A percentile compares a stretch with the other conserved stretches of the same genome.
phyloP scores from a whole-genome alignment of 1,140 invertebrate genomes.

The Calliopsis andreniformis region DNA sequence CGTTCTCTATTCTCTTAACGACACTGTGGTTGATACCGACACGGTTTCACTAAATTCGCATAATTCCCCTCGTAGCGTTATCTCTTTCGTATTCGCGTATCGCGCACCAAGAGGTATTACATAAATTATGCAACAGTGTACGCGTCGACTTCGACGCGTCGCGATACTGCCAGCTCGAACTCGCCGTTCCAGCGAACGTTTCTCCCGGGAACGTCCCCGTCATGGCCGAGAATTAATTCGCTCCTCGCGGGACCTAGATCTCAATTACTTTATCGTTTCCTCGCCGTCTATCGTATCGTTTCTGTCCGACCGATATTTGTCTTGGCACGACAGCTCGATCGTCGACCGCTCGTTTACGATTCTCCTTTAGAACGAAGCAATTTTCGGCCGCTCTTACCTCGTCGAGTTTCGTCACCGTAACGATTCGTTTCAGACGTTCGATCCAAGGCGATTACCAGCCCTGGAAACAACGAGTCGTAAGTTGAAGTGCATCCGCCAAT shows the following conservation, averaged over 20 bases:
- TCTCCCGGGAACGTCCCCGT: constrained; percentile 4
- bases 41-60: not conserved
- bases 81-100: constrained; percentile 2
- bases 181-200: not conserved
- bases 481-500: not conserved
- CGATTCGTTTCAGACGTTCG: constrained; percentile 19
- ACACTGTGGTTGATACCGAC: too few relatives aligned
- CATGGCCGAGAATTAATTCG: constrained; percentile 38
- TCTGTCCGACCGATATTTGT: constrained; percentile 1
- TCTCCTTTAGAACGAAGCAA: constrained; percentile 3
- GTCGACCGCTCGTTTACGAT: constrained; percentile 7
- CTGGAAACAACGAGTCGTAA: not conserved
- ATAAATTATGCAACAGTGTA: constrained; percentile 44
- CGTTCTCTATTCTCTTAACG: not conserved
- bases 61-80: not conserved
- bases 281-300: not conserved
- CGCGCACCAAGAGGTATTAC: constrained; percentile 3
- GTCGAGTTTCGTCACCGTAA: not conserved
- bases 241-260: not conserved
- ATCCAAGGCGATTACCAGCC: constrained; percentile 8
- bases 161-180: not conserved
- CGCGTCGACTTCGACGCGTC: constrained; percentile 18
- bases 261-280: constrained; percentile 4
- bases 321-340: not conserved
- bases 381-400: constrained; percentile 22